A percentile compares a stretch with the other conserved stretches of the same genome.
These are phyloP conservation scores for Polymixis flavicincta DNA, from an alignment of 2,888 invertebrate species.

Conservation along the genomic window DNA sequence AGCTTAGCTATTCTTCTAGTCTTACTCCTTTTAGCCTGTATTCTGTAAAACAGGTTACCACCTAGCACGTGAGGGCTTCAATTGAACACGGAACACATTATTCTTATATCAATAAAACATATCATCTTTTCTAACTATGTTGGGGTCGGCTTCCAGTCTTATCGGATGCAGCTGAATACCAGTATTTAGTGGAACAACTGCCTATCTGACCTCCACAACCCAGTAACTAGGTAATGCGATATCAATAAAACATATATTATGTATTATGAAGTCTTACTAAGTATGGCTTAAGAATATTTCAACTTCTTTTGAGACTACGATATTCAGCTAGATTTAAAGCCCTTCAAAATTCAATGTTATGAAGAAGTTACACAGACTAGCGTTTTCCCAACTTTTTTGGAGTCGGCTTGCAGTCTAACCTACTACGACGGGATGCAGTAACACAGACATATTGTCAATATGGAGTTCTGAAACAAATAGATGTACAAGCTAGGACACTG, in stretches of 20 bases:
- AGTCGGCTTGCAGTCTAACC: background rate
- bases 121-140: background rate
- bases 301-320: background rate
- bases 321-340: background rate
- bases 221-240: background rate
- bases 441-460: background rate
- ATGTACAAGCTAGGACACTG: constrained; percentile 38
- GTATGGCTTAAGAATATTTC: background rate
- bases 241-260: background rate
- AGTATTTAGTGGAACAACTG: too few relatives aligned
- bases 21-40: background rate
- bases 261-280: background rate
- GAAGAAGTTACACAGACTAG: too few relatives aligned
- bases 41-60: background rate
- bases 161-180: too few relatives aligned
- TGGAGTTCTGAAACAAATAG: constrained; percentile 11
- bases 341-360: background rate
- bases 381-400: background rate
- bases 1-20: background rate
- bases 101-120: background rate
- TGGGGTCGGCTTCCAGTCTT: too few relatives aligned
- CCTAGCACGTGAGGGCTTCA: background rate
- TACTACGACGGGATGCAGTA: background rate
- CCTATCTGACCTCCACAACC: too few relatives aligned
- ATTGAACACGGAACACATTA: background rate